phyloP scores from a whole-genome alignment of 2,888 invertebrate species.

The Drosophila kanekoi region DNA sequence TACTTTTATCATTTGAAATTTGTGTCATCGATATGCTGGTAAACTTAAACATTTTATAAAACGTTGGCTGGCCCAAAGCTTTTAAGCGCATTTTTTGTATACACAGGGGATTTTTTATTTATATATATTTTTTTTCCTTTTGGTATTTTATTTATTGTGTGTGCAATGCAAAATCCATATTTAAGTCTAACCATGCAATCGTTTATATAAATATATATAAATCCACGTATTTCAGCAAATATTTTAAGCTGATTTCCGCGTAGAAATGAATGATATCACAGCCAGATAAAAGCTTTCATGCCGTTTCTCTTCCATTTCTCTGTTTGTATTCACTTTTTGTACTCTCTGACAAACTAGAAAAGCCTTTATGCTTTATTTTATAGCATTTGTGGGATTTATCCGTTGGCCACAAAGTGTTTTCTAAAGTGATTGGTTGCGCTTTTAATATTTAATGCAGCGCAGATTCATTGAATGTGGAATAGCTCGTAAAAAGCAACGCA shows the following conservation, averaged over 20 bases:
- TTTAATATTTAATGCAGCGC: constrained; percentile 23
- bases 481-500: neutral
- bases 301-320: constrained; percentile 6
- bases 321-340: constrained; percentile 2
- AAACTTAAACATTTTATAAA: constrained; percentile 25
- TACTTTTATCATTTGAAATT: constrained; percentile 17
- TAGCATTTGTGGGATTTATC: constrained; percentile 27
- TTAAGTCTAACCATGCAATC: constrained; percentile 44
- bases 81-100: constrained; percentile 70
- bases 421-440: constrained; percentile 40
- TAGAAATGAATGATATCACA: constrained; percentile 59
- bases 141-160: constrained; percentile 32
- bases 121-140: too few relatives aligned
- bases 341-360: constrained; percentile 21
- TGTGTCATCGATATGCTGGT: constrained; percentile 24
- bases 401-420: constrained; percentile 40
- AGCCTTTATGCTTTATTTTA: constrained; percentile 29
- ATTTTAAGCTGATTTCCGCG: constrained; percentile 73
- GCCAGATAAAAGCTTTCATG: constrained; percentile 49
- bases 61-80: constrained; percentile 53
- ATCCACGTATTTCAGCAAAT: constrained; percentile 49
- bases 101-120: constrained; percentile 32
- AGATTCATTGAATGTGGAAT: neutral
- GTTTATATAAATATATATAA: constrained; percentile 41
- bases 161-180: constrained; percentile 39